Evolutionary conservation across 92 coral and sea anemone species (phyloP).

Genomic region (Nematostella vectensis): DNA sequence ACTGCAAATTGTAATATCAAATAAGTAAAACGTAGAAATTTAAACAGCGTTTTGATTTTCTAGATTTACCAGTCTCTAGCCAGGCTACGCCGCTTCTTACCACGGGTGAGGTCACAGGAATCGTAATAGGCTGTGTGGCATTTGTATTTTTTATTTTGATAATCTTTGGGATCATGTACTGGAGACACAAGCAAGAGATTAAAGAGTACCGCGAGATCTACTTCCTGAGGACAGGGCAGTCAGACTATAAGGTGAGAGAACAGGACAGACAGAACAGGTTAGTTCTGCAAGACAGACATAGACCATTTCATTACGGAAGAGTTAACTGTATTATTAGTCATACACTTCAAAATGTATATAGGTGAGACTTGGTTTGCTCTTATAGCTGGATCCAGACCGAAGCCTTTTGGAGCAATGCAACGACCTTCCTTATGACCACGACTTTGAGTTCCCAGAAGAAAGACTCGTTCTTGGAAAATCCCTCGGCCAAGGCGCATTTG

Average conservation of each 20-base stretch:
- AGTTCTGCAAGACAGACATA: too few species aligned
- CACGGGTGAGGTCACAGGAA: too few species aligned
- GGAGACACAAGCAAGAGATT: conserved; percentile 60
- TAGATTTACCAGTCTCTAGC: too few species aligned
- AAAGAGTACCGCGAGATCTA: conserved; percentile 59
- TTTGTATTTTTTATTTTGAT: conserved; percentile 32
- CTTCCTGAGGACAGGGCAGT: conserved; percentile 51
- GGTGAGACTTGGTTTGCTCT: too few species aligned
- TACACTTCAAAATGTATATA: too few species aligned
- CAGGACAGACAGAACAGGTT: too few species aligned
- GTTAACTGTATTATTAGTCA: too few species aligned
- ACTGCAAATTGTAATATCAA: too few species aligned
- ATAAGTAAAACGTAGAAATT: too few species aligned
- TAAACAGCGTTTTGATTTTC: too few species aligned
- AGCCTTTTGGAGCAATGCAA: conserved; percentile 81
- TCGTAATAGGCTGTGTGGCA: conserved; percentile 36
- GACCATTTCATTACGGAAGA: too few species aligned
- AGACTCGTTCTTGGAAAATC: conserved; percentile 64
- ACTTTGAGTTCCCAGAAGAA: conserved; percentile 95
- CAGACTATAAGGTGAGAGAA: conserved; percentile 56
- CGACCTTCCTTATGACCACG: conserved; percentile 87
- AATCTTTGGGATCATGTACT: conserved; percentile 28
- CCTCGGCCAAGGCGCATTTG: conserved; percentile 96
- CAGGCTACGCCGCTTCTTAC: too few species aligned
- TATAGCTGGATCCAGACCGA: conserved; percentile 85